phyloP scores from a whole-genome alignment of 2,113 vertebrate species.

The Halcyon malimbica region DNA sequence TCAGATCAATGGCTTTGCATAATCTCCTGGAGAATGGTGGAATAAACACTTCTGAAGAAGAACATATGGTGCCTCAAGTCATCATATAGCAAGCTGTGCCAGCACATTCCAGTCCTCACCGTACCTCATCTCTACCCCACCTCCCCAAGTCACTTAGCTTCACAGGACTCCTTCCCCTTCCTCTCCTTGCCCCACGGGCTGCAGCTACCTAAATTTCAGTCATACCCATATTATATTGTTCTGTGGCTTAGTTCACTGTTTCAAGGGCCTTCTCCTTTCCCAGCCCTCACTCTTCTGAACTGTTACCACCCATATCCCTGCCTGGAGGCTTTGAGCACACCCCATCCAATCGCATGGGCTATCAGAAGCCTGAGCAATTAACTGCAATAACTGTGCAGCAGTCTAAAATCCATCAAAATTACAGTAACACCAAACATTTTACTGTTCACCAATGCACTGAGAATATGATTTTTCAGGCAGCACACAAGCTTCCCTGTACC shows the following conservation, averaged over 20 bases:
- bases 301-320: background rate
- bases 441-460: background rate
- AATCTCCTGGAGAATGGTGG: background rate
- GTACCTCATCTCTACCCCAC: background rate
- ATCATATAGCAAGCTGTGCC: background rate
- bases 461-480: background rate
- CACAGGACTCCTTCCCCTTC: background rate
- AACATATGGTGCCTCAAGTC: background rate
- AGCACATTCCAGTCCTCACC: background rate
- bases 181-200: background rate
- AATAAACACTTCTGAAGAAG: background rate
- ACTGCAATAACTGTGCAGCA: background rate
- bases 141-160: background rate
- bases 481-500: background rate
- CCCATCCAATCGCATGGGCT: fast-evolving
- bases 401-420: background rate
- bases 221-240: background rate
- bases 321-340: background rate
- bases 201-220: background rate
- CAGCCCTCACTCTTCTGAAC: background rate
- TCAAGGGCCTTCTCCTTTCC: background rate
- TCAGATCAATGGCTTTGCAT: background rate
- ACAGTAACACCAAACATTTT: background rate
- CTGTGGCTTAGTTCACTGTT: background rate
- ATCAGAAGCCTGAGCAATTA: background rate